phyloP scores from a whole-genome alignment of 2,113 vertebrate genomes.

The Cinclus cinclus region DNA sequence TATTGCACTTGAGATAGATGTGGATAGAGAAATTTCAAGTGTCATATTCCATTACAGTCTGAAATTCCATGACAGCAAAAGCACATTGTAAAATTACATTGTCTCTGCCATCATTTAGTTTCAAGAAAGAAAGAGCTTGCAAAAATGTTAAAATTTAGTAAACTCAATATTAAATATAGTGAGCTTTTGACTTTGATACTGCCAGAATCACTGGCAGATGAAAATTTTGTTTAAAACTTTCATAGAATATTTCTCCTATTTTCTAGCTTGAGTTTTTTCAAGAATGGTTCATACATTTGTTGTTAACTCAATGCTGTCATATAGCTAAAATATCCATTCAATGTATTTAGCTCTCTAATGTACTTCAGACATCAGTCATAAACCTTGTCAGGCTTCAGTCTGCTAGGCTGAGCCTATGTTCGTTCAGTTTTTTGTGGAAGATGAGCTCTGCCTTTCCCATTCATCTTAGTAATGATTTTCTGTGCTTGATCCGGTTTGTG shows the following conservation, averaged over 20 bases:
- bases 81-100: slow-evolving; percentile 18
- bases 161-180: slow-evolving; percentile 32
- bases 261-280: neutral
- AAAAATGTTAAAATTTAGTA: slow-evolving; percentile 38
- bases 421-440: slow-evolving; percentile 33
- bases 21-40: neutral
- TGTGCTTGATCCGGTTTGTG: neutral
- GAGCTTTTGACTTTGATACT: slow-evolving; percentile 37
- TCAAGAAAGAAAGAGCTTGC: slow-evolving; percentile 19
- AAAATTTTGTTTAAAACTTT: neutral
- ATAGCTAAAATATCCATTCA: neutral
- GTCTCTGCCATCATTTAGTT: slow-evolving; percentile 16
- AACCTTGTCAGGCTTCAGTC: slow-evolving; percentile 3
- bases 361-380: slow-evolving; percentile 24
- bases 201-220: neutral
- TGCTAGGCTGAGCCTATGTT: slow-evolving; percentile 19
- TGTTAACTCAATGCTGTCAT: neutral
- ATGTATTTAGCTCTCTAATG: neutral
- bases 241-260: neutral
- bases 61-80: slow-evolving; percentile 27
- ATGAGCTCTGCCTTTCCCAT: slow-evolving; percentile 24
- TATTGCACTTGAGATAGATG: neutral
- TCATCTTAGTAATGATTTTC: slow-evolving; percentile 55
- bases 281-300: neutral
- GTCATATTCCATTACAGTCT: neutral